These are phyloP conservation scores for Gila robusta DNA, from an alignment of 2,797 vertebrate species.

Conservation along the genomic window DNA sequence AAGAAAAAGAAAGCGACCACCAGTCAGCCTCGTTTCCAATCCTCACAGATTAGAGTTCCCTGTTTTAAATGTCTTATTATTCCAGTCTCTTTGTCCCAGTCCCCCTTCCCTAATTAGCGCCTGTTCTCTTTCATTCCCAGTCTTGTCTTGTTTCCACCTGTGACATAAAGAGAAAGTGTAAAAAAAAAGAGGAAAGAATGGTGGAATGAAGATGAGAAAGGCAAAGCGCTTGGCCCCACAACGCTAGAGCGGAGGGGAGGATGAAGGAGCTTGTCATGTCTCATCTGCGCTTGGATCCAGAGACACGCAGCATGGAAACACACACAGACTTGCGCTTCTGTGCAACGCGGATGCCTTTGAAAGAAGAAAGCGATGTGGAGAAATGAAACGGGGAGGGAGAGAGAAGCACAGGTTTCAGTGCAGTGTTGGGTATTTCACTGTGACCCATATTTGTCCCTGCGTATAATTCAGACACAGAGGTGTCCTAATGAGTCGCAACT, in stretches of 20 bases:
- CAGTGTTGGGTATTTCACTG: slow-evolving; percentile 40
- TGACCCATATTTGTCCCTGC: slow-evolving; percentile 61
- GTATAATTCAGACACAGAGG: slow-evolving; percentile 47
- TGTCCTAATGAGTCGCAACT: slow-evolving; percentile 31
- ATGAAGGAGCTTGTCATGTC: slow-evolving; percentile 84
- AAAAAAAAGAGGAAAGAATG: slow-evolving; percentile 39
- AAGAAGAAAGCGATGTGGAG: slow-evolving; percentile 55
- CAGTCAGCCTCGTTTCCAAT: slow-evolving; percentile 49
- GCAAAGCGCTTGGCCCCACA: slow-evolving; percentile 60
- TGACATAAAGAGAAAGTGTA: slow-evolving; percentile 55
- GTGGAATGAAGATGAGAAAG: slow-evolving; percentile 59
- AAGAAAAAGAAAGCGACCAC: slow-evolving; percentile 33
- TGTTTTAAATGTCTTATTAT: slow-evolving; percentile 63
- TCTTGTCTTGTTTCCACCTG: slow-evolving; percentile 60
- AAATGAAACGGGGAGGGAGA: slow-evolving; percentile 48
- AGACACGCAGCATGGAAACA: slow-evolving; percentile 54
- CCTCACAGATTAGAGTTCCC: slow-evolving; percentile 61
- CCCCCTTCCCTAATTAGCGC: slow-evolving; percentile 66
- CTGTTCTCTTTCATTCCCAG: slow-evolving; percentile 58
- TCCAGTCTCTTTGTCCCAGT: slow-evolving; percentile 56
- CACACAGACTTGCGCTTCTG: slow-evolving; percentile 50
- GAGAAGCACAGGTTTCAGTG: slow-evolving; percentile 47
- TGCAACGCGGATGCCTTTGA: slow-evolving; percentile 58
- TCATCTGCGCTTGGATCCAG: slow-evolving; percentile 62
- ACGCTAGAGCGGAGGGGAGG: slow-evolving; percentile 80